Percentiles rank a stretch among this genome's conserved stretches.
Conservation (phyloP, 2,797 vertebrate species). For the Apodemus agrarius region DNA sequence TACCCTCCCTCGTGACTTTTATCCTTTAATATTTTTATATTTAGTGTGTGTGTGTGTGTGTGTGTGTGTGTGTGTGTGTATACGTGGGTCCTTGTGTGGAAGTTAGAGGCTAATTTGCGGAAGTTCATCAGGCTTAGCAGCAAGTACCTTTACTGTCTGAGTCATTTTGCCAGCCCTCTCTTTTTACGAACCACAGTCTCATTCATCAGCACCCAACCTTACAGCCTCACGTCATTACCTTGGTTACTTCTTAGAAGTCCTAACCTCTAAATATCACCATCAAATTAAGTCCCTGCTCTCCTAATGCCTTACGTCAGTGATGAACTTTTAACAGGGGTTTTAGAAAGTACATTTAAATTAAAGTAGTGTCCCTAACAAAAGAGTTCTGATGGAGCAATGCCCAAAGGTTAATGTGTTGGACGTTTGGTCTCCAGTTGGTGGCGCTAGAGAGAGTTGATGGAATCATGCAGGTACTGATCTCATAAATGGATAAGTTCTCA, state of each 20-base stretch:
- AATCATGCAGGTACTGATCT: not conserved
- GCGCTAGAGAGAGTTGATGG: not conserved
- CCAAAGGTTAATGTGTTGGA: not conserved
- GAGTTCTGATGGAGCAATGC: not conserved
- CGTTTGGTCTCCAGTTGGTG: not conserved
- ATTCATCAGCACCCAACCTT: not conserved
- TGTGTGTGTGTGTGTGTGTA: not conserved
- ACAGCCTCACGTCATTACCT: not conserved
- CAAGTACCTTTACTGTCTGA: not conserved
- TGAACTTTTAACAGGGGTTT: not conserved
- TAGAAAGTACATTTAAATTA: not conserved
- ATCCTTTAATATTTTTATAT: not conserved
- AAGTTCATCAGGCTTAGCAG: not conserved
- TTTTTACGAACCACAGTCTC: not conserved
- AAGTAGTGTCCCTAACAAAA: not conserved
- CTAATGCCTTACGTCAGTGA: not conserved
- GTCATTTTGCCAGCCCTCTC: not conserved
- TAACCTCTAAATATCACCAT: not conserved
- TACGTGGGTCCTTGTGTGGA: not conserved
- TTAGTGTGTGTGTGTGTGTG: not conserved
- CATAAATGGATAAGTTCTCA: not conserved
- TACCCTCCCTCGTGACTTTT: not conserved
- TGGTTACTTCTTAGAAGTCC: not conserved
- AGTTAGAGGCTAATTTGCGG: not conserved
- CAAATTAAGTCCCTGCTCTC: not conserved